Evolutionary conservation across 2,888 invertebrate genomes (phyloP).

Genomic region (Pardosa pseudoannulata): DNA sequence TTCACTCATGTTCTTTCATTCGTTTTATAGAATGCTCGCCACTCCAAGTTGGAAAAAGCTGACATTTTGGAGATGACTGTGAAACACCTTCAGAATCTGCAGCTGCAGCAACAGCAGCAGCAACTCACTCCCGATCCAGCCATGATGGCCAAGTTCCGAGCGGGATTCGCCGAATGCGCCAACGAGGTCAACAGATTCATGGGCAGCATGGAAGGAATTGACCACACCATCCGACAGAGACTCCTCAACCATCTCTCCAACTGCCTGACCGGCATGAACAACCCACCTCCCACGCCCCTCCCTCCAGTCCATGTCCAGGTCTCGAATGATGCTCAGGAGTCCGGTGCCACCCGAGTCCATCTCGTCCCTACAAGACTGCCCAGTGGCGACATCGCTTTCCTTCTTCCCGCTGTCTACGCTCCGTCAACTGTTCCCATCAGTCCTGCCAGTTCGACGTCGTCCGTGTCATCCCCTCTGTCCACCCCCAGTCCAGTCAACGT

Average conservation of each 20-base stretch:
- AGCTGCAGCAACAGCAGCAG: constrained; percentile 83
- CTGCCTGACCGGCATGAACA: constrained; percentile 80
- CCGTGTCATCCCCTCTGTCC: constrained; percentile 43
- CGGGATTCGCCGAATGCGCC: constrained; percentile 92
- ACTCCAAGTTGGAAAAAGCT: constrained; percentile 96
- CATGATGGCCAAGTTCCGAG: constrained; percentile 89
- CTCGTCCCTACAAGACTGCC: constrained; percentile 84
- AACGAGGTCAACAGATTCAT: constrained; percentile 87
- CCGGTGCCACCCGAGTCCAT: constrained; percentile 78
- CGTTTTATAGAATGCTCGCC: constrained; percentile 81
- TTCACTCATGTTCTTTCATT: constrained; percentile 34
- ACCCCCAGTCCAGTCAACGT: constrained; percentile 66
- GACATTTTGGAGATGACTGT: constrained; percentile 98
- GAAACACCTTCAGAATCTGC: constrained; percentile 91
- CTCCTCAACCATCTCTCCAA: constrained; percentile 87
- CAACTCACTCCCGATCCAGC: constrained; percentile 88
- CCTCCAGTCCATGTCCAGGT: constrained; percentile 71
- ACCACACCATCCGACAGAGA: constrained; percentile 84
- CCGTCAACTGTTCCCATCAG: constrained; percentile 61
- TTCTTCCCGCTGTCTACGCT: constrained; percentile 81
- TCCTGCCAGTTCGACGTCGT: constrained; percentile 66
- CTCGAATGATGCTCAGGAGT: neutral
- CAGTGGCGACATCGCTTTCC: constrained; percentile 88
- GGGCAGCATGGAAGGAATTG: constrained; percentile 79
- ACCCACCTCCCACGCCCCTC: constrained; percentile 75